A percentile compares a stretch with the other conserved stretches of the same genome.
These are phyloP conservation scores for Tangara arthus DNA, from an alignment of 2,797 vertebrate genomes.

Conservation along the genomic window DNA sequence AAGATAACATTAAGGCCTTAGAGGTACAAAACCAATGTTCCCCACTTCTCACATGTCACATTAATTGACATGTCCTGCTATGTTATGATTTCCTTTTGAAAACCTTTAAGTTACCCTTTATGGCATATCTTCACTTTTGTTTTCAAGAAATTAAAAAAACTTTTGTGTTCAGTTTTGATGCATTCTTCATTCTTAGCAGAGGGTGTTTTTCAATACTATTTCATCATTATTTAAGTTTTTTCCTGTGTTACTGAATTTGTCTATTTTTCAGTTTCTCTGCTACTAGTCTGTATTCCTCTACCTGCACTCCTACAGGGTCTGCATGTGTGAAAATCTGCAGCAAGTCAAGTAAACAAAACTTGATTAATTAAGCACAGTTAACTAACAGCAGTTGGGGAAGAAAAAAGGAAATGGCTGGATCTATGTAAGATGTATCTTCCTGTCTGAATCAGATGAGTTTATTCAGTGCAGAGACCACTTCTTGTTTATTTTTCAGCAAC, in stretches of 20 bases:
- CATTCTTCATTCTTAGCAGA: neutral
- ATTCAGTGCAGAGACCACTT: neutral
- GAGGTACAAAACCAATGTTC: neutral
- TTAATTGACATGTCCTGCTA: neutral
- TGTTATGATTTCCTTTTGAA: neutral
- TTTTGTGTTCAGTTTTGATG: neutral
- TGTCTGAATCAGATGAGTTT: neutral
- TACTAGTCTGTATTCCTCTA: neutral
- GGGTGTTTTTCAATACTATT: neutral
- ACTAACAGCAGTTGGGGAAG: neutral
- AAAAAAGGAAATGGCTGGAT: neutral
- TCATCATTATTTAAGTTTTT: neutral
- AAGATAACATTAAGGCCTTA: neutral
- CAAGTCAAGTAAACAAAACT: neutral
- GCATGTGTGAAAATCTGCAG: neutral
- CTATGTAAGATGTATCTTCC: neutral
- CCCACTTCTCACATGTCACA: neutral
- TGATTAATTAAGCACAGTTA: neutral
- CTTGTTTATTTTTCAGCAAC: conserved; percentile 5
- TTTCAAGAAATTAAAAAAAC: neutral
- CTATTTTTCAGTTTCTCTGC: neutral
- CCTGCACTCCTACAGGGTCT: neutral
- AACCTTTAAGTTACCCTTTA: neutral
- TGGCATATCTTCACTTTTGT: neutral
- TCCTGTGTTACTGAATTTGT: neutral